phyloP scores from a whole-genome alignment of 2,888 invertebrate genomes.

The Pediacus dermestoides region DNA sequence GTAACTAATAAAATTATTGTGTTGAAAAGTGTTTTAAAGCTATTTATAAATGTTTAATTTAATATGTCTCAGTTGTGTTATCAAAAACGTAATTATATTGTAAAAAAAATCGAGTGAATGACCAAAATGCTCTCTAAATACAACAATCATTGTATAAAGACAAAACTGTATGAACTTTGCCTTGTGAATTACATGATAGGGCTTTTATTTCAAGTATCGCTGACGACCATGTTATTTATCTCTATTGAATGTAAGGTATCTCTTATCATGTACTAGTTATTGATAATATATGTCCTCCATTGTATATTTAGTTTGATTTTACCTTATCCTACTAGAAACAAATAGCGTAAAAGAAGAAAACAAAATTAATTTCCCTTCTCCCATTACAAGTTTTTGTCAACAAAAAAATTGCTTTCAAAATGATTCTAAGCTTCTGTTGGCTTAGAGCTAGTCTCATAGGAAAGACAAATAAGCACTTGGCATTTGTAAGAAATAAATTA shows the following conservation, averaged over 20 bases:
- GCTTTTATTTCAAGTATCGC: constrained; percentile 40
- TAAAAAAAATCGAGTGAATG: constrained; percentile 30
- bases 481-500: no score
- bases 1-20: no score
- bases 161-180: constrained; percentile 37
- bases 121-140: constrained; percentile 35
- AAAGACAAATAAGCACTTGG: background rate
- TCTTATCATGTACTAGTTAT: constrained; percentile 46
- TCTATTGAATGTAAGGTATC: constrained; percentile 45
- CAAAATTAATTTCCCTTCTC: no score
- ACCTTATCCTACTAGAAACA: no score
- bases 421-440: no score
- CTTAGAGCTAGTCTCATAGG: no score
- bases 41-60: constrained; percentile 9
- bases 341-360: no score
- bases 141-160: constrained; percentile 40
- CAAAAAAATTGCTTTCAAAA: no score
- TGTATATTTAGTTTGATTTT: constrained; percentile 31
- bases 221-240: constrained; percentile 43
- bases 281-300: constrained; percentile 50
- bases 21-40: constrained; percentile 19
- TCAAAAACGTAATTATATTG: constrained; percentile 15
- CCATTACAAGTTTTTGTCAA: no score
- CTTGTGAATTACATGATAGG: constrained; percentile 40
- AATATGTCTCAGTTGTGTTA: constrained; percentile 19